Percentiles rank a stretch among this genome's conserved stretches.
These are phyloP conservation scores for Bellardia bayeri DNA, from an alignment of 2,888 invertebrate genomes.

Conservation along the genomic window DNA sequence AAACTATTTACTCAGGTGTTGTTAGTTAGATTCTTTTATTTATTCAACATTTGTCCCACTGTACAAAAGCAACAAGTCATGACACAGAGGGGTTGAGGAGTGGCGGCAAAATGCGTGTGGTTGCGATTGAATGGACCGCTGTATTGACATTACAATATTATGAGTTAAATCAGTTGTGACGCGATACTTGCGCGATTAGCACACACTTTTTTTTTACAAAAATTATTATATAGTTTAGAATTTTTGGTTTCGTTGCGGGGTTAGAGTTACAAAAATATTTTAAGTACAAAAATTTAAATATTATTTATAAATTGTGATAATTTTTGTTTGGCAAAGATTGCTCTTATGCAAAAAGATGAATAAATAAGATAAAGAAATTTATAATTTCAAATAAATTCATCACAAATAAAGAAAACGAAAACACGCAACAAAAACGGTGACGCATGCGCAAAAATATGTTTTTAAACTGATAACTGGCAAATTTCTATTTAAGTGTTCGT, in stretches of 20 bases:
- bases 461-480: constrained; percentile 35
- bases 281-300: neutral
- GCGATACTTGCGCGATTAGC: constrained; percentile 83
- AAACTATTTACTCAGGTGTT: neutral
- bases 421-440: constrained; percentile 47
- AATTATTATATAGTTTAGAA: constrained; percentile 9
- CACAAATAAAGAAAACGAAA: constrained; percentile 30
- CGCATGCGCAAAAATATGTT: constrained; percentile 67
- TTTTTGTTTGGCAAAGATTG: neutral
- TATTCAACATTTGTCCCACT: constrained; percentile 47
- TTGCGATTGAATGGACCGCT: constrained; percentile 74
- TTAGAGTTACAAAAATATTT: constrained; percentile 25
- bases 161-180: constrained; percentile 83
- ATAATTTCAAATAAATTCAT: neutral
- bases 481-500: constrained; percentile 15
- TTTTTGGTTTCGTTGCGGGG: constrained; percentile 23
- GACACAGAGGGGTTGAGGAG: constrained; percentile 51
- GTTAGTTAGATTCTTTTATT: neutral
- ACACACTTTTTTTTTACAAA: constrained; percentile 62
- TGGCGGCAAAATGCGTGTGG: constrained; percentile 68
- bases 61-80: constrained; percentile 39
- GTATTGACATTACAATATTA: constrained; percentile 72
- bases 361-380: constrained; percentile 33
- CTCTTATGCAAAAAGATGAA: constrained; percentile 3
- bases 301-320: neutral